phyloP scores from a whole-genome alignment of 1,140 invertebrate species.

The Panulirus ornatus region DNA sequence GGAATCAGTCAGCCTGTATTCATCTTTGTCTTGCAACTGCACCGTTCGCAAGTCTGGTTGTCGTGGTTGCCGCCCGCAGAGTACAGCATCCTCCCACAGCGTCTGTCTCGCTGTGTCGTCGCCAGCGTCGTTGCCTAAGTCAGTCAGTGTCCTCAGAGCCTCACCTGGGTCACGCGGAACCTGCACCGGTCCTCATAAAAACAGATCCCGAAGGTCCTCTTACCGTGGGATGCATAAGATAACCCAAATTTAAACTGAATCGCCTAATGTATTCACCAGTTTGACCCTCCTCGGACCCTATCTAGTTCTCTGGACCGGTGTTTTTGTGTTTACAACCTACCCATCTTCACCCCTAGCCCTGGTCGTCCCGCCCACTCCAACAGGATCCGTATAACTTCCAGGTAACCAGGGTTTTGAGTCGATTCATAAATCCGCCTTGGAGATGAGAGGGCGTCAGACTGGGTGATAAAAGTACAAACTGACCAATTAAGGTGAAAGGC shows the following conservation, averaged over 20 bases:
- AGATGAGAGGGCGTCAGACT: constrained; percentile 44
- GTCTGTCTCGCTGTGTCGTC: no score
- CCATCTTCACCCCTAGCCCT: background rate
- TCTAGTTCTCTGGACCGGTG: constrained; percentile 24
- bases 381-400: constrained; percentile 30
- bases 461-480: constrained; percentile 57
- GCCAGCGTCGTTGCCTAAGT: background rate
- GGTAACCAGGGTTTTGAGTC: constrained; percentile 32
- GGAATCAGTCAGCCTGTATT: no score
- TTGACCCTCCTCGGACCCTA: constrained; percentile 1
- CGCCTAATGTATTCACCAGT: constrained; percentile 51
- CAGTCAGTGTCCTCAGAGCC: no score
- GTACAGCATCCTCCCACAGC: no score
- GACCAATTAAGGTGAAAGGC: constrained; percentile 59
- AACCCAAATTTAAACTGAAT: constrained; percentile 12
- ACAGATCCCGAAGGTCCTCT: background rate
- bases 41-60: no score
- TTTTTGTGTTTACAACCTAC: constrained; percentile 13
- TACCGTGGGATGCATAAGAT: background rate
- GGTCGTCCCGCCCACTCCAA: background rate
- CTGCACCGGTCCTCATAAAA: background rate
- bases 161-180: no score
- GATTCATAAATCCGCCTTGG: constrained; percentile 59
- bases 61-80: no score
- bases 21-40: no score